Conservation (phyloP, 2,113 vertebrate species). For the Anolis sagrei region DNA sequence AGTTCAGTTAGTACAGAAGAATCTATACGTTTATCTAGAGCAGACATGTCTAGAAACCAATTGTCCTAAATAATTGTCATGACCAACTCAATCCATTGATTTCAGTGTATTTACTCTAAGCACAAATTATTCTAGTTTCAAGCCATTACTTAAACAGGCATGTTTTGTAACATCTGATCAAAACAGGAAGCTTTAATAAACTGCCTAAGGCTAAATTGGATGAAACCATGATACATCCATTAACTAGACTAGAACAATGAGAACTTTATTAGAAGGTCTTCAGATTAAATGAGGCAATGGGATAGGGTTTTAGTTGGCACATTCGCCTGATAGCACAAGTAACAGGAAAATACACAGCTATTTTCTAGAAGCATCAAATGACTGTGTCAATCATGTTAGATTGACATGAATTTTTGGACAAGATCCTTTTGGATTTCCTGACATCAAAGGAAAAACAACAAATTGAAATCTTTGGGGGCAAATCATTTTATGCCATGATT, state of each 20-base stretch:
- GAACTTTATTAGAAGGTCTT: neutral
- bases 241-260: neutral
- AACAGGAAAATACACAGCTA: neutral
- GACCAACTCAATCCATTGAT: neutral
- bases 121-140: neutral
- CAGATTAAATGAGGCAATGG: neutral
- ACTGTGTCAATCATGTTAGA: neutral
- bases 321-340: neutral
- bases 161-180: neutral
- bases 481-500: neutral
- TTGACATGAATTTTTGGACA: constrained; percentile 14
- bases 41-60: neutral
- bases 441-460: neutral
- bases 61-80: neutral
- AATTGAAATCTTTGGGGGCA: neutral
- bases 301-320: neutral
- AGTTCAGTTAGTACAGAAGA: neutral
- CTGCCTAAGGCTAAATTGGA: neutral
- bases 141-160: neutral
- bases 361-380: neutral
- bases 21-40: neutral
- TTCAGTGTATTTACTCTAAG: neutral
- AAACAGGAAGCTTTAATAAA: neutral
- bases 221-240: neutral
- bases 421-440: neutral